Evolutionary conservation across 2,888 invertebrate genomes (phyloP).

Genomic region (Theretra japonica): DNA sequence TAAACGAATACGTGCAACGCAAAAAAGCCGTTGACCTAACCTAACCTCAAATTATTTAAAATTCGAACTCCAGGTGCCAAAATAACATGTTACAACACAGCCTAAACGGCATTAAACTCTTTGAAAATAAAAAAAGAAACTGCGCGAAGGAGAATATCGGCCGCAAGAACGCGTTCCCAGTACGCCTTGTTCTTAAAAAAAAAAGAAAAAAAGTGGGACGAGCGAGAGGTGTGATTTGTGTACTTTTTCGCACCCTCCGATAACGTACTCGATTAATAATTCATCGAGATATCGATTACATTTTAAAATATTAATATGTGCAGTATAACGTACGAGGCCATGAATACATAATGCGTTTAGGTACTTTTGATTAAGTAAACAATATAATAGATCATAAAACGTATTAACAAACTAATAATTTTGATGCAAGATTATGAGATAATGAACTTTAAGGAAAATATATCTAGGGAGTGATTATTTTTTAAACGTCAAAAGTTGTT

Average conservation of each 20-base stretch:
- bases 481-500: no score
- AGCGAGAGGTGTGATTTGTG: conserved; percentile 80
- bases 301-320: conserved; percentile 49
- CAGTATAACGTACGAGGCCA: conserved; percentile 17
- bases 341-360: not conserved
- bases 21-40: conserved; percentile 20
- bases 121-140: conserved; percentile 55
- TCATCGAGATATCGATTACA: conserved; percentile 66
- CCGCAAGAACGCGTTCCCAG: conserved; percentile 67
- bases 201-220: conserved; percentile 54
- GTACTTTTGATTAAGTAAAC: not conserved
- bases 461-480: no score
- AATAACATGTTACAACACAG: conserved; percentile 48
- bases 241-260: conserved; percentile 74
- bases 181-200: conserved; percentile 56
- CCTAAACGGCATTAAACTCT: conserved; percentile 54
- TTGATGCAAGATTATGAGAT: no score
- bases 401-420: not conserved
- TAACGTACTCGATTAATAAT: conserved; percentile 70
- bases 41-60: conserved; percentile 34
- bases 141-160: conserved; percentile 43
- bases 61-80: conserved; percentile 50
- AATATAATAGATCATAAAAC: not conserved
- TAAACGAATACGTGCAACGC: not conserved
- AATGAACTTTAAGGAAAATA: no score